A percentile compares a stretch with the other conserved stretches of the same genome.
phyloP scores from a whole-genome alignment of 2,888 invertebrate species.

The Dascillus cervinus region DNA sequence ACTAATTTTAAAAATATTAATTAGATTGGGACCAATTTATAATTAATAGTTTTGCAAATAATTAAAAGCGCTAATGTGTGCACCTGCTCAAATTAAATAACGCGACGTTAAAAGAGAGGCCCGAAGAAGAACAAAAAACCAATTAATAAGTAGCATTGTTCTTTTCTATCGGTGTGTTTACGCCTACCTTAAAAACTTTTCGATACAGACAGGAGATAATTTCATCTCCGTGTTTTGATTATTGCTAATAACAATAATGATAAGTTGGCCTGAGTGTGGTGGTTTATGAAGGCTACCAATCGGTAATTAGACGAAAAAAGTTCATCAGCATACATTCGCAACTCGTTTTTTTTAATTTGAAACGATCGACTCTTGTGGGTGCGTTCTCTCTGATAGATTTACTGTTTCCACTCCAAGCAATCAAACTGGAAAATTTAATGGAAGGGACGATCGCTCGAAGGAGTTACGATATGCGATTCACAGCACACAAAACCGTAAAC shows the following conservation, averaged over 20 bases:
- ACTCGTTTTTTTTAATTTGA: too few relatives aligned
- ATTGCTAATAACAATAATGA: too few relatives aligned
- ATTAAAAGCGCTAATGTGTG: slow-evolving; percentile 5
- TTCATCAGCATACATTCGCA: too few relatives aligned
- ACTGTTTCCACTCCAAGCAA: too few relatives aligned
- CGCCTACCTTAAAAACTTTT: slow-evolving; percentile 11
- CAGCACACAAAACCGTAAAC: too few relatives aligned
- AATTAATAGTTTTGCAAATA: slow-evolving; percentile 11
- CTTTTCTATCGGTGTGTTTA: slow-evolving; percentile 10
- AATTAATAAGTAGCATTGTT: slow-evolving; percentile 16
- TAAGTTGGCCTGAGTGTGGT: slow-evolving; percentile 1
- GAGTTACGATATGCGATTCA: too few relatives aligned
- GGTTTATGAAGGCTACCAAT: slow-evolving; percentile 15
- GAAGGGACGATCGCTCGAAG: too few relatives aligned
- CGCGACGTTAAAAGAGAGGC: too few relatives aligned
- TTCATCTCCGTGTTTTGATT: neutral
- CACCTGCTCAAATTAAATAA: slow-evolving; percentile 13
- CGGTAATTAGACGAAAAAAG: slow-evolving; percentile 16
- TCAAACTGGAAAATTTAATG: too few relatives aligned
- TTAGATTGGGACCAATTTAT: slow-evolving; percentile 2
- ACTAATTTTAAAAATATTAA: too few relatives aligned
- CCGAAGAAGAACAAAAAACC: slow-evolving; percentile 9
- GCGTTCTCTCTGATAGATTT: too few relatives aligned
- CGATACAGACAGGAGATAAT: slow-evolving; percentile 6
- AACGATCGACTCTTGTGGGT: too few relatives aligned